phyloP scores from a whole-genome alignment of 2,888 invertebrate species.

The Exocentrus adspersus region DNA sequence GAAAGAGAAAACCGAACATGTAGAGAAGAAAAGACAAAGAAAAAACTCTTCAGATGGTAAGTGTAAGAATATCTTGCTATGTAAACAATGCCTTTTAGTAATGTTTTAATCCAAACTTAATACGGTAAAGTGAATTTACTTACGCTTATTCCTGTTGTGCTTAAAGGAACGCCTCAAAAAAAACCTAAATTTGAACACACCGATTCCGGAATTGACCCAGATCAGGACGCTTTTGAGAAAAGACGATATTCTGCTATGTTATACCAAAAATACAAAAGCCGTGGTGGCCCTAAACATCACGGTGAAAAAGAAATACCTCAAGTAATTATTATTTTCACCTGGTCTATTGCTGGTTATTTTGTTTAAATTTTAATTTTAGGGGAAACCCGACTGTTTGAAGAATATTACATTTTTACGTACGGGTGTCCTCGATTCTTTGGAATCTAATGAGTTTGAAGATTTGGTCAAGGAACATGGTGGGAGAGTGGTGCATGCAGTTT shows the following conservation, averaged over 20 bases:
- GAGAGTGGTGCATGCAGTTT: constrained; percentile 76
- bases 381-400: constrained; percentile 76
- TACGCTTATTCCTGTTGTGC: neutral
- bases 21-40: constrained; percentile 40
- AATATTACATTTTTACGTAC: constrained; percentile 81
- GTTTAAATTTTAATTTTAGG: constrained; percentile 63
- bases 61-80: constrained; percentile 14
- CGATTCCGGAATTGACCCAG: constrained; percentile 64
- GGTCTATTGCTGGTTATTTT: constrained; percentile 2
- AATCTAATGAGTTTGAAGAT: constrained; percentile 80
- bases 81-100: too few relatives aligned
- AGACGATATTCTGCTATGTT: constrained; percentile 72
- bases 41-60: constrained; percentile 40
- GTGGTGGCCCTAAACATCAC: constrained; percentile 82
- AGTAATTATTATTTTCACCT: constrained; percentile 65
- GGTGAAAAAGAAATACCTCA: constrained; percentile 86
- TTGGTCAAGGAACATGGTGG: constrained; percentile 85
- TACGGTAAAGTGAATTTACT: too few relatives aligned
- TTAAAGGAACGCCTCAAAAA: constrained; percentile 31
- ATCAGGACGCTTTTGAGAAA: constrained; percentile 76
- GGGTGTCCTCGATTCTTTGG: constrained; percentile 89
- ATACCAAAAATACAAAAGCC: constrained; percentile 81
- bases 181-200: constrained; percentile 55
- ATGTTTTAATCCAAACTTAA: too few relatives aligned
- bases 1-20: constrained; percentile 19